A percentile compares a stretch with the other conserved stretches of the same genome.
Conservation (phyloP, 2,888 invertebrate genomes). For the Pachliopta kotzebuea region DNA sequence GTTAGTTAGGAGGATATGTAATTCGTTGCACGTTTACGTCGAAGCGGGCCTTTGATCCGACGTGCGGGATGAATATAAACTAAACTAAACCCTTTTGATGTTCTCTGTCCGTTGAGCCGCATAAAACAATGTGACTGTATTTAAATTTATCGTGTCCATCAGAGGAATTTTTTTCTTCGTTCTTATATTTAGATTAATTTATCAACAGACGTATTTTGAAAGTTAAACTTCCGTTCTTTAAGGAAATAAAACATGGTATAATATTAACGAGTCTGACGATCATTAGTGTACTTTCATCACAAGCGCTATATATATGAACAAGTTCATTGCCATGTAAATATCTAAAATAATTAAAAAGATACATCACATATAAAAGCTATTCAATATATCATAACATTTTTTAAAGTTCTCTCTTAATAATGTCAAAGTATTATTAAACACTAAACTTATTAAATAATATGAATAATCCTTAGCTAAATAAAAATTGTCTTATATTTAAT, state of each 20-base stretch:
- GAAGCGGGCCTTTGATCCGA: conserved; percentile 43
- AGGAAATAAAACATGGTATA: conserved; percentile 4
- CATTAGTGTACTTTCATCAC: neutral
- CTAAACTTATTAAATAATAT: too few relatives aligned
- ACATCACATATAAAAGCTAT: too few relatives aligned
- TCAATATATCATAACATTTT: too few relatives aligned
- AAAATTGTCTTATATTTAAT: too few relatives aligned
- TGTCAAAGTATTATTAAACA: too few relatives aligned
- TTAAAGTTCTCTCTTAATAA: too few relatives aligned
- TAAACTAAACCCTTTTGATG: conserved; percentile 30
- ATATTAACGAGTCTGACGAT: neutral
- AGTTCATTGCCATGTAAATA: neutral
- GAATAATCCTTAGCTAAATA: too few relatives aligned
- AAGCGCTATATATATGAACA: neutral
- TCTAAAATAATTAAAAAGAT: too few relatives aligned
- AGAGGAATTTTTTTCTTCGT: conserved; percentile 18
- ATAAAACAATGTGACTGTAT: conserved; percentile 28
- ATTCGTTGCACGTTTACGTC: conserved; percentile 41
- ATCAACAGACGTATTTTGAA: conserved; percentile 14
- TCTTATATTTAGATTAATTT: conserved; percentile 9
- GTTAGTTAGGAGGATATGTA: conserved; percentile 47
- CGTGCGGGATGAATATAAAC: conserved; percentile 30
- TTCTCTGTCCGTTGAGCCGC: conserved; percentile 24
- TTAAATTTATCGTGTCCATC: conserved; percentile 25
- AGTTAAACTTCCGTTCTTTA: conserved; percentile 20